These are phyloP conservation scores for Diabrotica virgifera DNA, from an alignment of 1,140 invertebrate species.

Conservation along the genomic window DNA sequence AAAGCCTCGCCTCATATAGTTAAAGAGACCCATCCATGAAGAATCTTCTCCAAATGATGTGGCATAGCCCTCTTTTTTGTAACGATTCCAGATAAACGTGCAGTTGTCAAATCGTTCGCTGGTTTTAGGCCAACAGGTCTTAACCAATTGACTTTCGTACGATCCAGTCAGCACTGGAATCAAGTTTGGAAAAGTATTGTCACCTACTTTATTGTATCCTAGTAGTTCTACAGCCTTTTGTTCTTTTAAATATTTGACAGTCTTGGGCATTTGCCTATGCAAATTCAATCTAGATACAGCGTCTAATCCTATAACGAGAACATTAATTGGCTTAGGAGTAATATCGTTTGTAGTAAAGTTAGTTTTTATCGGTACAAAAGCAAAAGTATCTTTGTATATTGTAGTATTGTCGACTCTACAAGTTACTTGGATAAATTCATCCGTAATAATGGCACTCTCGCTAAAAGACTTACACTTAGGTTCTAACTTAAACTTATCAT, in stretches of 20 bases:
- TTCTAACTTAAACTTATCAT: constrained; percentile 50
- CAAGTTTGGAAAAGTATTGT: constrained; percentile 82
- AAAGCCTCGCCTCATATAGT: constrained; percentile 78
- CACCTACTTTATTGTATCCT: constrained; percentile 80
- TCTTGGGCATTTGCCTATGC: constrained; percentile 75
- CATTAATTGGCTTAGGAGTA: constrained; percentile 48
- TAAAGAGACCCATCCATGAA: constrained; percentile 73
- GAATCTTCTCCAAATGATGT: constrained; percentile 80
- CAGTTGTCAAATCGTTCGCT: constrained; percentile 62
- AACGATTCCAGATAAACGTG: constrained; percentile 78
- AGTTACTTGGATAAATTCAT: constrained; percentile 63
- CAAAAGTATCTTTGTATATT: constrained; percentile 67
- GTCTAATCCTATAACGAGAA: constrained; percentile 83
- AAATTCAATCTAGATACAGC: constrained; percentile 83
- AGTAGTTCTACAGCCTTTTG: constrained; percentile 65
- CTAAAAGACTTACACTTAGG: constrained; percentile 49
- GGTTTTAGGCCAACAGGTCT: constrained; percentile 56
- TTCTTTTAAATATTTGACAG: constrained; percentile 58
- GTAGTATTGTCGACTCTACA: constrained; percentile 52
- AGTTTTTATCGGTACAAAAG: constrained; percentile 56
- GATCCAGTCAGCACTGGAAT: constrained; percentile 69
- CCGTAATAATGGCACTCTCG: constrained; percentile 46
- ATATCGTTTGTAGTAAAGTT: constrained; percentile 42
- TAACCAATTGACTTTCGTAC: constrained; percentile 57
- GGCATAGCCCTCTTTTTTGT: constrained; percentile 65